Base-by-base conservation (phyloP, 2,797 vertebrate species). In the Lithobates pipiens region DNA sequence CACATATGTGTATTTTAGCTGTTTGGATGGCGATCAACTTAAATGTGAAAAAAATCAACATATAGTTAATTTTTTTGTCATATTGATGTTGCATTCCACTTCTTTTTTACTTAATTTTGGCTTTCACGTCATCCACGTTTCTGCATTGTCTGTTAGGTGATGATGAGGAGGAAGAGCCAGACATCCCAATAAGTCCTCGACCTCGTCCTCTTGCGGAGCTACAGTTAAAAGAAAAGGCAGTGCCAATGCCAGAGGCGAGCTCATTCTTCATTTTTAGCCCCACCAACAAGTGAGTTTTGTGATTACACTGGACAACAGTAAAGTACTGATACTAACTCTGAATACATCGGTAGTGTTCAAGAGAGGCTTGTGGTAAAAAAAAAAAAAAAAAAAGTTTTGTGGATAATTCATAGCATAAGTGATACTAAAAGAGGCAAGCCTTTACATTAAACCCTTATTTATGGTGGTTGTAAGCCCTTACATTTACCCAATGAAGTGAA, bases 181-280 rank as follows among this genome's bases (percentile, higher is more conserved):
- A 98, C 88, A 97, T 99, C 85, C 98, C 98, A 0, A 88, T 96
- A 85, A 99, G 97, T 88, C 96, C 97, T 82, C 95, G 98, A 0
- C 98, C 98, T 3, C 96, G 98, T 42, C 98, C 98, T 0, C 96
- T 99, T 88, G 98, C 98, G 0, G 98, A 99, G 91, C 94, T 99
- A 27, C 97, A 98, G 90, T 93, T 99, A 81, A 99, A 99, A 80
- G 98, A 99, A 90, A 98, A 99, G 83, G 98, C 97, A 0, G 98
- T 99, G 46, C 98, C 98, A 0, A 95, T 99, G 91, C 98, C 98
- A 0, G 95, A 97, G 81, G 97, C 98, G 89, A 99, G 97, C 86
- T 95, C 98, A 78, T 99, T 99, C 92, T 99, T 96, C 90, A 96
- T 99, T 91, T 99, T 99, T 88, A 97, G 98, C 86, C 97, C 98